phyloP scores from a whole-genome alignment of 2,888 invertebrate species.

The Leptinotarsa rubiginosa region DNA sequence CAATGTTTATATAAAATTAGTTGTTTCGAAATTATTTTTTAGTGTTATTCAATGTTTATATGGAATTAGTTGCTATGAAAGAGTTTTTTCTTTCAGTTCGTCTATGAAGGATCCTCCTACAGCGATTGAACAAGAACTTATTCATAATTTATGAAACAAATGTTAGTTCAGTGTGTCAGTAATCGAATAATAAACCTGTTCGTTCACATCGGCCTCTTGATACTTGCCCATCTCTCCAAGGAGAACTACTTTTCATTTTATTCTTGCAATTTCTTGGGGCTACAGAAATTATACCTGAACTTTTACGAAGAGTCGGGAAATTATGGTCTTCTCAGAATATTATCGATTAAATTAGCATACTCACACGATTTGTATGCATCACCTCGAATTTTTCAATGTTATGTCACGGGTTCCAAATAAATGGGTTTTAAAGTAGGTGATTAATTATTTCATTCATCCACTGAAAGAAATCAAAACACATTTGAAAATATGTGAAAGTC shows the following conservation, averaged over 20 bases:
- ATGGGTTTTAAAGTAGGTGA: no score
- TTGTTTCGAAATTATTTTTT: no score
- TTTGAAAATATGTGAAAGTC: no score
- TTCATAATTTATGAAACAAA: constrained; percentile 10
- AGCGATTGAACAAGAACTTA: neutral
- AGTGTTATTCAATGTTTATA: no score
- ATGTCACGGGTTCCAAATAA: neutral
- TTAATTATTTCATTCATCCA: no score
- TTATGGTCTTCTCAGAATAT: constrained; percentile 4
- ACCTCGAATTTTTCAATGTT: neutral
- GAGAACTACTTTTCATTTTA: constrained; percentile 58
- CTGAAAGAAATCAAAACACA: no score
- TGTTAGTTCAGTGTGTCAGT: constrained; percentile 36
- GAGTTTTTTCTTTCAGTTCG: no score
- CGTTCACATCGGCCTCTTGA: constrained; percentile 5
- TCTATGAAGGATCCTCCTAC: no score
- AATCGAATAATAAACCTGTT: constrained; percentile 32
- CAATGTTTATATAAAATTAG: no score
- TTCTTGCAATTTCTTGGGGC: constrained; percentile 48
- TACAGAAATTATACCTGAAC: constrained; percentile 29
- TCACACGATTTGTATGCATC: neutral
- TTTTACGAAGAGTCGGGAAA: neutral
- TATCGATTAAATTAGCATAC: neutral
- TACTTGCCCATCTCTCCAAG: constrained; percentile 50
- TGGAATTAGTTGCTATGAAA: no score